phyloP scores from a whole-genome alignment of 2,113 vertebrate species.

The Callionymus lyra region DNA sequence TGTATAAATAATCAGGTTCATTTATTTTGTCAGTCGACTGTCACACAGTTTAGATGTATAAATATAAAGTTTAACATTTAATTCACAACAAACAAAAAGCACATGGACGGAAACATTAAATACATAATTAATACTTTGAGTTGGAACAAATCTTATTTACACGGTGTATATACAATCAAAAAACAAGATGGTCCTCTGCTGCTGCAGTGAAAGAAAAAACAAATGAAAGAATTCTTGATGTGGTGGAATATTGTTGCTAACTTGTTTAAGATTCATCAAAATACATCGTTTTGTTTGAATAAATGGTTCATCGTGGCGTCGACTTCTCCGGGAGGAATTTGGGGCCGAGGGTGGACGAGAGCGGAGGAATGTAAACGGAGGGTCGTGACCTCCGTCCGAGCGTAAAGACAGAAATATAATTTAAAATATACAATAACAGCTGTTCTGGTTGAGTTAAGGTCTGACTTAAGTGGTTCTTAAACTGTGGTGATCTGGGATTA shows the following conservation, averaged over 20 bases:
- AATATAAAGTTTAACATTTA: constrained; percentile 85
- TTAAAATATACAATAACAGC: too few relatives aligned
- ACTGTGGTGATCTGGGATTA: too few relatives aligned
- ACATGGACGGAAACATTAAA: constrained; percentile 79
- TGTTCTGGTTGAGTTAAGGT: too few relatives aligned
- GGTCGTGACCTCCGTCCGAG: constrained; percentile 31
- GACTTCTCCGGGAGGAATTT: constrained; percentile 9
- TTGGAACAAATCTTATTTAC: constrained; percentile 83
- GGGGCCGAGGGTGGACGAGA: constrained; percentile 27
- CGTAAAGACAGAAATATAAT: constrained; percentile 8
- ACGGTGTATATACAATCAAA: constrained; percentile 68
- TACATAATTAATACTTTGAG: constrained; percentile 65
- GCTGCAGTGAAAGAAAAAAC: constrained; percentile 12
- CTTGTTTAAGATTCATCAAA: too few relatives aligned
- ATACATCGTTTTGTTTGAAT: too few relatives aligned
- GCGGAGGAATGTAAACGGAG: constrained; percentile 51
- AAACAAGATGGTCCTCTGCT: constrained; percentile 76
- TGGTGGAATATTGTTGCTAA: background rate
- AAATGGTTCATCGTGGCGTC: too few relatives aligned
- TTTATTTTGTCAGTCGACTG: constrained; percentile 74
- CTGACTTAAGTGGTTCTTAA: too few relatives aligned
- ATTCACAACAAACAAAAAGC: constrained; percentile 77
- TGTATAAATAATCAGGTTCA: constrained; percentile 79
- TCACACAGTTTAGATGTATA: constrained; percentile 81
- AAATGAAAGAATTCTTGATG: background rate